Evolutionary conservation across 2,888 invertebrate species (phyloP), one percentile per base, ranked within the genome.

Genomic region (Disparrhopalites patrizii): DNA sequence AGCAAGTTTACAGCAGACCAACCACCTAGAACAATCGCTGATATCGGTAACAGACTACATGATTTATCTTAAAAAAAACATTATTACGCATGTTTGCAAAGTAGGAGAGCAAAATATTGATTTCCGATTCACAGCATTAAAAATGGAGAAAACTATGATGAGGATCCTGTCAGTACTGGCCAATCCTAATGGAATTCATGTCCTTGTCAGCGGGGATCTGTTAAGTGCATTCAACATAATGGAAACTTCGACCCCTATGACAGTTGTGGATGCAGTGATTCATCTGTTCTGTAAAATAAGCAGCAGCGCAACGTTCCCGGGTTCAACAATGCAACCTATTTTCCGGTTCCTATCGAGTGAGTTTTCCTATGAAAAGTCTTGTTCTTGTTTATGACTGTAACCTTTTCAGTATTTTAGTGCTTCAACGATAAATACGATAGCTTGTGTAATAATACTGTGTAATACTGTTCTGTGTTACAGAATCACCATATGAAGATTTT

Each of bases 231-330:
- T 75, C 31, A 73, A 68, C 40, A 71, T 72, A 30, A 67, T 72
- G 62, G 73, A 75, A 40, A 70, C 68, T 18, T 69, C 73, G 18
- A 66, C 67, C 23, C 87, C 88, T 8, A 83, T 87, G 30, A 89
- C 90, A 0, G 86, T 93, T 61, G 89, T 90, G 1, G 93, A 94
- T 77, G 91, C 91, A 23, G 86, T 93, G n/a, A 93, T 91, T 77
- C 88, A 90, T 80, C 83, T 94, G 72, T 83, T 93, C 62, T 85
- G 87, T 30, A 87, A 88, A 2, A 81, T 94, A 68, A 87, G 87
- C n/a, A 84, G 85, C 51, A 87, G 87, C 76, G 87, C 91, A 1
- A 87, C 90, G 7, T 85, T 86, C 77, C 87, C 89, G 2, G 84
- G 85, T 27, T 82, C 89, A 64, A 85, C 93, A 77, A 85, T 94